phyloP scores from a whole-genome alignment of 2,888 invertebrate genomes.

The Acanthopleura granulata region DNA sequence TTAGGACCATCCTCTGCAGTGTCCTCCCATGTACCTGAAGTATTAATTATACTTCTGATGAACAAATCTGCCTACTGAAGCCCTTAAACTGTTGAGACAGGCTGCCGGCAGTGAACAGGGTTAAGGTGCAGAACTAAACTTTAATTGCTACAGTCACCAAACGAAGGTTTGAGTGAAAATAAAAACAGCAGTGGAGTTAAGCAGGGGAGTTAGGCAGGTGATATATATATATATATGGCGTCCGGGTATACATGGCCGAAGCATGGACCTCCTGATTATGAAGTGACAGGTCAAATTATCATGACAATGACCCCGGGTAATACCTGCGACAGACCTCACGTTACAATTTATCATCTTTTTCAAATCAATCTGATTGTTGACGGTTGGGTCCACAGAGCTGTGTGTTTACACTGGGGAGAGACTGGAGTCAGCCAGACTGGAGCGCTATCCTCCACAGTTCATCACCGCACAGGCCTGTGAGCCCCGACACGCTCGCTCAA shows the following conservation, averaged over 20 bases:
- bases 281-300: slow-evolving; percentile 9
- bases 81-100: too few species aligned
- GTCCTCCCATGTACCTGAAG: too few species aligned
- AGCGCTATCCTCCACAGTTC: background rate
- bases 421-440: background rate
- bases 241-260: background rate
- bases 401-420: background rate
- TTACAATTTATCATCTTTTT: slow-evolving; percentile 16
- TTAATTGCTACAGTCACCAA: too few species aligned
- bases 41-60: too few species aligned
- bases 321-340: background rate
- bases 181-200: background rate
- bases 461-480: background rate
- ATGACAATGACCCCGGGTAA: background rate
- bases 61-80: too few species aligned
- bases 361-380: background rate
- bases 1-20: too few species aligned
- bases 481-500: slow-evolving; percentile 10
- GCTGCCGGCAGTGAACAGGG: too few species aligned
- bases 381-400: background rate
- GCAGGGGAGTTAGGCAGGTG: too few species aligned
- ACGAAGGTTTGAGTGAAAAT: too few species aligned
- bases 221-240: too few species aligned
- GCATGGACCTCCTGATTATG: background rate
- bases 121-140: too few species aligned